Evolutionary conservation across 2,888 invertebrate species (phyloP), one percentile per base, ranked within the genome.

Genomic region (Catocala nupta): DNA sequence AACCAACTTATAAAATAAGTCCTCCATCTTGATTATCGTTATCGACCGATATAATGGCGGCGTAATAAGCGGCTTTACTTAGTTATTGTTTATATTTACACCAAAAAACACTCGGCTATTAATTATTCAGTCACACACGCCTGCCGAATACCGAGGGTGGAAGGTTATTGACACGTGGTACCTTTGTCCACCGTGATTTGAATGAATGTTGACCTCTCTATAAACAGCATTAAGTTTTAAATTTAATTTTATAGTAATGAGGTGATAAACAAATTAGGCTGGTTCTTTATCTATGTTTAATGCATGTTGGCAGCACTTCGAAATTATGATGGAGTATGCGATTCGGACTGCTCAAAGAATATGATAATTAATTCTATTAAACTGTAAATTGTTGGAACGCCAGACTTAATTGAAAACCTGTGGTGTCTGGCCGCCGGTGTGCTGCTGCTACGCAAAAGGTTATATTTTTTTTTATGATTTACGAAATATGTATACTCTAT

Each of bases 91-190:
- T 68, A 63, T 62, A 12, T 55, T 74, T 64, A 61, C 63, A 55
- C 52, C 33, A 13, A n/a, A 45, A 45, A 13, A 16, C 9, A 47
- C 47, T 47, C 16, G 16, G n/a, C 52, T 39, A 63, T 79, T 54
- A 74, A 74, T 71, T 67, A 77, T 74, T 77, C 75, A 73, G 33
- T 25, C 8, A 10, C 43, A 55, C 47, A 53, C 53, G 48, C 55
- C 39, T 8, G 59, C 12, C 43, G 47, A 42, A 47, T 16, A 12
- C 42, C 51, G 59, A 54, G 78, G 80, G 80, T 61, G 67, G 42
- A 13, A 57, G 76, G 76, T 77, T 77, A 68, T 77, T 77, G 76
- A 77, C 80, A 65, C 63, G 62, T 9, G 25, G 12, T 63, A 45
- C 56, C 63, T 65, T 68, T 65, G 77, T 68, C 68, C 77, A 68